Percentiles rank a stretch among this genome's conserved stretches.
phyloP scores from a whole-genome alignment of 2,888 invertebrate genomes.

The Pollenia labialis region DNA sequence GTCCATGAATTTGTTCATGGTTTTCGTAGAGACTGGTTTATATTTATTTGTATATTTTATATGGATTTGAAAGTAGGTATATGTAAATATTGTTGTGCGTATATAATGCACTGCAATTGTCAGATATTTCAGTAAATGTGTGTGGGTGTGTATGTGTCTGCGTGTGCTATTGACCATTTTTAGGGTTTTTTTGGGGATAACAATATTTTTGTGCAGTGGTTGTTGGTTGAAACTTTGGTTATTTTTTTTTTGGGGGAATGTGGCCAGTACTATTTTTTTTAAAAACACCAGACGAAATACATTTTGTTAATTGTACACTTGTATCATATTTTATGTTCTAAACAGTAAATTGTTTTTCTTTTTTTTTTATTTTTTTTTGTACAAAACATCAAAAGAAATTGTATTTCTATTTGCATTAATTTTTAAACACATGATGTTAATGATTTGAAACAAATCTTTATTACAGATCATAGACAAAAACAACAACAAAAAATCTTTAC shows the following conservation, averaged over 20 bases:
- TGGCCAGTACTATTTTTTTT: neutral
- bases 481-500: neutral
- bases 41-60: slow-evolving; percentile 33
- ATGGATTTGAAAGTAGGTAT: slow-evolving; percentile 22
- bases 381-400: slow-evolving; percentile 60
- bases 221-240: slow-evolving; percentile 53
- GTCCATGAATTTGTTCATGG: slow-evolving; percentile 63
- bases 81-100: slow-evolving; percentile 23
- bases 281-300: slow-evolving; percentile 67
- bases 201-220: slow-evolving; percentile 66
- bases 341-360: slow-evolving; percentile 24
- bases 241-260: slow-evolving; percentile 21
- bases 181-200: slow-evolving; percentile 61
- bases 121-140: slow-evolving; percentile 23
- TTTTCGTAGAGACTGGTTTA: slow-evolving; percentile 58
- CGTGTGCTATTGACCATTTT: slow-evolving; percentile 62
- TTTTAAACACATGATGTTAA: slow-evolving; percentile 51
- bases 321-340: slow-evolving; percentile 54
- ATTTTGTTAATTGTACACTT: slow-evolving; percentile 72
- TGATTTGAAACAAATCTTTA: slow-evolving; percentile 32
- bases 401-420: slow-evolving; percentile 54
- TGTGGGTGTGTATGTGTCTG: slow-evolving; percentile 10
- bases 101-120: slow-evolving; percentile 8
- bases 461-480: slow-evolving; percentile 24
- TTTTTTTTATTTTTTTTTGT: neutral